These are phyloP conservation scores for Gobiocypris rarus DNA, from an alignment of 2,113 vertebrate species.

Conservation along the genomic window DNA sequence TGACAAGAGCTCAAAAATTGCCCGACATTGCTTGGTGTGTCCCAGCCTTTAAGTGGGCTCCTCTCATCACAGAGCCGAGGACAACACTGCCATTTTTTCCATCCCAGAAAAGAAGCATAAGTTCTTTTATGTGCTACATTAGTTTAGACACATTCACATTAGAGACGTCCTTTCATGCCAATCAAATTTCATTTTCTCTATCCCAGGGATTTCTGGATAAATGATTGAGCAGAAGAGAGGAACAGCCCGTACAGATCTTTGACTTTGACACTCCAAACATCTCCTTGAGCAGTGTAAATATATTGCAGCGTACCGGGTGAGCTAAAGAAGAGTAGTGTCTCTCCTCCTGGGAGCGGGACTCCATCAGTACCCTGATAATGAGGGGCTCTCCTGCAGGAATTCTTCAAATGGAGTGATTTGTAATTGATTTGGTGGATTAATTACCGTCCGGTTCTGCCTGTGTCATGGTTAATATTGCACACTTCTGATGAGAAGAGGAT, in stretches of 20 bases:
- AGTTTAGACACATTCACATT: not conserved
- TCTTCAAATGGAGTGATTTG: conserved; percentile 78
- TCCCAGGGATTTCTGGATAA: not conserved
- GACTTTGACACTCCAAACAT: conserved; percentile 29
- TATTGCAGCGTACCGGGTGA: conserved; percentile 37
- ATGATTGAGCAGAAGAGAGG: conserved; percentile 12
- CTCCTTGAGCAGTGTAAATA: conserved; percentile 29
- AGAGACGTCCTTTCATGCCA: conserved; percentile 3
- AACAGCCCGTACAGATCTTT: not conserved
- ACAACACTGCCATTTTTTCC: not conserved
- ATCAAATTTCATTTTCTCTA: conserved; percentile 4
- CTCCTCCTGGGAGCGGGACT: conserved; percentile 65
- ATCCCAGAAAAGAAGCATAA: not conserved
- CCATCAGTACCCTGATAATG: conserved; percentile 75
- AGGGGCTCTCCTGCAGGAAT: conserved; percentile 76
- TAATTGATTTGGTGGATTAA: conserved; percentile 83
- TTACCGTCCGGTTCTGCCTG: conserved; percentile 76
- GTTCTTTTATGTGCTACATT: not conserved
- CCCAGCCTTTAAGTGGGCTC: no score
- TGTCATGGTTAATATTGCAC: conserved; percentile 81
- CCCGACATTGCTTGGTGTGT: no score
- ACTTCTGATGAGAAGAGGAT: conserved; percentile 70
- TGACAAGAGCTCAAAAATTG: no score
- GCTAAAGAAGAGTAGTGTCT: conserved; percentile 52
- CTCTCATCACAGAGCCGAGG: no score